Conservation (phyloP, 1,140 invertebrate species). For the Hesperophylax magnus region DNA sequence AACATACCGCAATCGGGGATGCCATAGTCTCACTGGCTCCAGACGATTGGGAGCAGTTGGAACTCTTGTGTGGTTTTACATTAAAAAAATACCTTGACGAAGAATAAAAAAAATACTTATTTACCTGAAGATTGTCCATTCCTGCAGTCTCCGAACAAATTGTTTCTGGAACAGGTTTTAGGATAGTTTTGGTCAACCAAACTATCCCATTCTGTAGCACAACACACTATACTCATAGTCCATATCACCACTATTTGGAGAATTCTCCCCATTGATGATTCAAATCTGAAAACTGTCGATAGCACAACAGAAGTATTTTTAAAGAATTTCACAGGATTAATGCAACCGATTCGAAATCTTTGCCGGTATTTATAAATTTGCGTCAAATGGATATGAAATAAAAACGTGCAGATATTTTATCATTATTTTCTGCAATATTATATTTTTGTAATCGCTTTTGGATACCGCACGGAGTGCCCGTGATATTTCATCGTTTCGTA, state of each 20-base stretch:
- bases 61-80: no score
- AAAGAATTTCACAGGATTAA: neutral
- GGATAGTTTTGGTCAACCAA: conserved; percentile 48
- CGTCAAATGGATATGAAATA: neutral
- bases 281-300: no score
- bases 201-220: conserved; percentile 36
- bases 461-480: neutral
- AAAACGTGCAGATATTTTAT: neutral
- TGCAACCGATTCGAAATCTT: neutral
- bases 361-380: neutral
- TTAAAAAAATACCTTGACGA: no score
- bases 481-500: no score
- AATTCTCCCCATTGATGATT: no score
- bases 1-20: no score
- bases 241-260: no score
- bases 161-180: conserved; percentile 14
- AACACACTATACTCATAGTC: neutral
- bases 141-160: conserved; percentile 15
- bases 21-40: no score
- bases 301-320: no score
- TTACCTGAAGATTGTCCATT: neutral
- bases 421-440: neutral
- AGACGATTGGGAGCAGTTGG: no score
- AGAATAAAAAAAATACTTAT: no score
- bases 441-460: neutral